phyloP scores from a whole-genome alignment of 2,797 vertebrate species.

The Cossypha niveicapilla region DNA sequence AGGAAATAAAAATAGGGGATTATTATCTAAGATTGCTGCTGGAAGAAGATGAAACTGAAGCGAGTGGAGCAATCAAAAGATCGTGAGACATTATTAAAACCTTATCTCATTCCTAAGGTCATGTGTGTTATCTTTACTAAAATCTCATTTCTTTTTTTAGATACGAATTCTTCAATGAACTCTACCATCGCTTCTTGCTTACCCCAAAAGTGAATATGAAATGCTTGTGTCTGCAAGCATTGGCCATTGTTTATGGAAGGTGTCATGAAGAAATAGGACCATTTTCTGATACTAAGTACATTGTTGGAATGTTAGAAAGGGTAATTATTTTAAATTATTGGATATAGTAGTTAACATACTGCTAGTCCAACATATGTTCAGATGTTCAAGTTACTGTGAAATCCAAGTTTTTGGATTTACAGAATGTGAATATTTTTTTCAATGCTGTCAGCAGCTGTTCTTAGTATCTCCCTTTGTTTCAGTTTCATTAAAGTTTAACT shows the following conservation, averaged over 20 bases:
- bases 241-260: conserved; percentile 96
- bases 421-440: neutral
- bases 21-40: conserved; percentile 95
- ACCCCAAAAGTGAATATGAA: conserved; percentile 99
- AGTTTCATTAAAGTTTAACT: neutral
- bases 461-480: neutral
- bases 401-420: neutral
- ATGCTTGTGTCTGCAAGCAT: conserved; percentile 96
- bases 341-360: neutral
- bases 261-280: conserved; percentile 96
- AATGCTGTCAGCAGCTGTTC: neutral
- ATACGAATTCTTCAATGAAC: conserved; percentile 98
- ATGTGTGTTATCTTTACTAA: neutral
- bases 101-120: neutral
- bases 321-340: conserved; percentile 65
- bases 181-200: conserved; percentile 97
- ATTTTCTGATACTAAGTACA: conserved; percentile 95
- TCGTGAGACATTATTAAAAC: conserved; percentile 82
- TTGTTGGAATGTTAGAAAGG: conserved; percentile 96
- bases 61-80: conserved; percentile 93
- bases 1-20: conserved; percentile 98
- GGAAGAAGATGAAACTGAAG: conserved; percentile 95
- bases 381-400: neutral
- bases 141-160: conserved; percentile 67
- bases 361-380: neutral